These are phyloP conservation scores for Cranoglanis bouderius DNA, from an alignment of 2,113 vertebrate species.

Conservation along the genomic window DNA sequence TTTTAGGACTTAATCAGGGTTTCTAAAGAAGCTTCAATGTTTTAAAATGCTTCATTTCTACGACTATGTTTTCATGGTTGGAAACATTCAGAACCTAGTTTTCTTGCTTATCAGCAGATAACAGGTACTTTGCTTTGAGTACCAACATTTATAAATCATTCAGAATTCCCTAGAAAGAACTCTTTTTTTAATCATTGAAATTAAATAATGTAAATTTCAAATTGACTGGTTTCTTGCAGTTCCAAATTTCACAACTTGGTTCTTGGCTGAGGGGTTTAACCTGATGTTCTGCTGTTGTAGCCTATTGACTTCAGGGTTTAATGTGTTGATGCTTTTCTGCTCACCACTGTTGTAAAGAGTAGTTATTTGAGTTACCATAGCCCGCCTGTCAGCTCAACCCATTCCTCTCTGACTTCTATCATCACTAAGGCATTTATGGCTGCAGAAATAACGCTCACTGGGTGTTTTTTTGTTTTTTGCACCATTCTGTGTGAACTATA, in stretches of 20 bases:
- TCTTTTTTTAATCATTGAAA: not conserved
- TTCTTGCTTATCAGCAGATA: not conserved
- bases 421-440: no score
- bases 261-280: not conserved
- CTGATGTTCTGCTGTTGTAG: not conserved
- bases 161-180: no score
- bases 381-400: no score
- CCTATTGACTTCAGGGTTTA: not conserved
- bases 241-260: not conserved
- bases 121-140: not conserved
- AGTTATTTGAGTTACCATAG: not conserved
- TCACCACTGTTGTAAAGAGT: not conserved
- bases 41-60: not conserved
- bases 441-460: no score
- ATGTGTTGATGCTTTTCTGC: not conserved
- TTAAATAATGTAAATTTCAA: not conserved
- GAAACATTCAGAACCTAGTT: not conserved
- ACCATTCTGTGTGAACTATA: no score
- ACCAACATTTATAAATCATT: not conserved
- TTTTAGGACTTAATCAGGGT: not conserved
- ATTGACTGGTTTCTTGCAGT: not conserved
- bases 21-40: not conserved
- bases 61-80: no score
- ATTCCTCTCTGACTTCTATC: not conserved
- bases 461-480: no score